Percentiles rank a stretch among this genome's conserved stretches.
phyloP scores from a whole-genome alignment of 2,113 vertebrate genomes.

The Tichodroma muraria region DNA sequence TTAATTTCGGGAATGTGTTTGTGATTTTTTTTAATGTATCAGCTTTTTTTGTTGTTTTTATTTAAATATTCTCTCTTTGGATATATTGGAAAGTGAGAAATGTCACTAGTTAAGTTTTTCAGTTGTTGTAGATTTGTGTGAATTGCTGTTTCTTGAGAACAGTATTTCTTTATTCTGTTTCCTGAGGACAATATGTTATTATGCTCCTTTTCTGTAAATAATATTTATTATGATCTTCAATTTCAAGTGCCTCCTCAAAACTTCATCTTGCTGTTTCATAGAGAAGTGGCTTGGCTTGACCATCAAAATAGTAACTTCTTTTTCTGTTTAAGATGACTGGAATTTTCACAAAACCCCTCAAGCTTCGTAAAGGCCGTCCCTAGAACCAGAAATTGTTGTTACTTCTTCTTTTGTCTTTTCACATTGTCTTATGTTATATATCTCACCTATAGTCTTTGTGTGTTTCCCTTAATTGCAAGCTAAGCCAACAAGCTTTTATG shows the following conservation, averaged over 20 bases:
- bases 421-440: neutral
- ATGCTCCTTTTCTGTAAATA: slow-evolving; percentile 17
- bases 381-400: neutral
- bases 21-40: neutral
- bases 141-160: slow-evolving; percentile 17
- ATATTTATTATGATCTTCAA: neutral
- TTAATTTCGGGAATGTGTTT: neutral
- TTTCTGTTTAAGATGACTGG: neutral
- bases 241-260: slow-evolving; percentile 27
- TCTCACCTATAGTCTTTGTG: neutral
- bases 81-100: neutral
- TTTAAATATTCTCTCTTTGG: neutral
- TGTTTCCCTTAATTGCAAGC: neutral
- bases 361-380: neutral
- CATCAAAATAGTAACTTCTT: neutral
- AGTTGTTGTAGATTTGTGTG: neutral
- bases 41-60: neutral
- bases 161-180: slow-evolving; percentile 7
- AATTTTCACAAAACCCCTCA: neutral
- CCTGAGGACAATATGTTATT: neutral
- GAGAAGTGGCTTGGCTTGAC: neutral
- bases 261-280: neutral
- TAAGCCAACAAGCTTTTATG: neutral
- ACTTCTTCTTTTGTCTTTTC: neutral
- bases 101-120: neutral